A percentile compares a stretch with the other conserved stretches of the same genome.
These are phyloP conservation scores for Potorous gilbertii DNA, from an alignment of 2,797 vertebrate genomes.

Conservation along the genomic window DNA sequence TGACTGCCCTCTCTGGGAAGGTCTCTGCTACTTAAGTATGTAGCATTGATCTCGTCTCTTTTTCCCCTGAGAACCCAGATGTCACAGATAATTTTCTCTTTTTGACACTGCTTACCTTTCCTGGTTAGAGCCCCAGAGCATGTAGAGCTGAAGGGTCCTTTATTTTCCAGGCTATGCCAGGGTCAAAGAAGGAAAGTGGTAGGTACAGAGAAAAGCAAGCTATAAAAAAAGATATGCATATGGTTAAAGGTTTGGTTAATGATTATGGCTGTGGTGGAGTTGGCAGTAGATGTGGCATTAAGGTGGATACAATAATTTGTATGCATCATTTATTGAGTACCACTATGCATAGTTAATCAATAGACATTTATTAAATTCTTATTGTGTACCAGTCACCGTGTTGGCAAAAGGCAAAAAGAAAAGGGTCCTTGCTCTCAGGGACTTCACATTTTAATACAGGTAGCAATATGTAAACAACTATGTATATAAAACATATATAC, in stretches of 20 bases:
- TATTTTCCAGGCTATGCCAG: not conserved
- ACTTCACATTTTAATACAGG: no score
- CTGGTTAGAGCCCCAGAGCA: not conserved
- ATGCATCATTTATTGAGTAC: no score
- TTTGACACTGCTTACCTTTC: conserved; percentile 16
- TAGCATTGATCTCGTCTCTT: not conserved
- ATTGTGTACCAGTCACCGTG: no score
- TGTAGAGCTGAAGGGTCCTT: not conserved
- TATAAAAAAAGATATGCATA: not conserved
- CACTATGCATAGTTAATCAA: no score
- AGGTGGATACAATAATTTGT: no score
- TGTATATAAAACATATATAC: no score
- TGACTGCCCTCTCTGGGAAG: not conserved
- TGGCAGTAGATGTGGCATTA: conserved; percentile 32
- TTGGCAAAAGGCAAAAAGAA: no score
- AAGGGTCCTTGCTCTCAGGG: no score
- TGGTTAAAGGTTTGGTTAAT: not conserved
- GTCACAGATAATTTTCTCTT: not conserved
- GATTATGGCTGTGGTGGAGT: not conserved
- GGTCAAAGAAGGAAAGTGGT: conserved; percentile 29
- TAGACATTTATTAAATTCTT: no score
- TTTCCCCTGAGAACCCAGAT: not conserved
- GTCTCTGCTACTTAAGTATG: not conserved
- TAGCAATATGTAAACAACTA: no score
- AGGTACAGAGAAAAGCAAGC: not conserved